Evolutionary conservation across 2,888 invertebrate species (phyloP), one percentile per base, ranked within the genome.

Genomic region (Himalopsyche anomala): DNA sequence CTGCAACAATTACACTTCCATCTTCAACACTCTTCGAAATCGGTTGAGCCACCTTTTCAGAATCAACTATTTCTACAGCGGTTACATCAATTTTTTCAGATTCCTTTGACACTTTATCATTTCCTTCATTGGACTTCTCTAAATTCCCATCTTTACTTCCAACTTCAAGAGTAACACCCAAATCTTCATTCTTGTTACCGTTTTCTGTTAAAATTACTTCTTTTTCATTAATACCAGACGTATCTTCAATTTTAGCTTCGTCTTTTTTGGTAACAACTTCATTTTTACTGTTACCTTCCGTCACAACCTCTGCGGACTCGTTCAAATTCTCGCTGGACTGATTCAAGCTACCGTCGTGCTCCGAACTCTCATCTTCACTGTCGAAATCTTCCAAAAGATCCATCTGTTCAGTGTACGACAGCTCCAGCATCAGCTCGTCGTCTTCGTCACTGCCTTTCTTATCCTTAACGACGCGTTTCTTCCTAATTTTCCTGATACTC

Each of bases 381-480:
- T 92, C 92, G 19, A 92, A 90, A 90, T 92, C 91, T 89, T 93
- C 93, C 54, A 93, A 88, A 9, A 93, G 89, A 90, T 93, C 93
- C 92, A 93, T 92, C 89, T 93, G 93, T 87, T 93, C 93, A 1
- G 92, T 90, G 89, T 93, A 93, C 0, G 94, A 94, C 19, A 93
- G 87, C 85, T 94, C 92, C 0, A 93, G 88, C 2, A 91, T 92
- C 54, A 93, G 92, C 89, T 93, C 93, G 88, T 93, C 93, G 5
- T 92, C 91, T 82, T 91, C 91, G 88, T 91, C 91, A 0, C 90
- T 90, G 15, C 87, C 87, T 36, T 89, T 89, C 83, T 90, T 91
- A 85, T 90, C 87, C 9, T 83, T 54, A 17, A 51, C n/a, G 5
- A 28, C 45, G 40, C 79, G n/a, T 15, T 89, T 91, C 80, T 90